Evolutionary conservation across 2,888 invertebrate species (phyloP).

Genomic region (Cryptocephalus primarius): DNA sequence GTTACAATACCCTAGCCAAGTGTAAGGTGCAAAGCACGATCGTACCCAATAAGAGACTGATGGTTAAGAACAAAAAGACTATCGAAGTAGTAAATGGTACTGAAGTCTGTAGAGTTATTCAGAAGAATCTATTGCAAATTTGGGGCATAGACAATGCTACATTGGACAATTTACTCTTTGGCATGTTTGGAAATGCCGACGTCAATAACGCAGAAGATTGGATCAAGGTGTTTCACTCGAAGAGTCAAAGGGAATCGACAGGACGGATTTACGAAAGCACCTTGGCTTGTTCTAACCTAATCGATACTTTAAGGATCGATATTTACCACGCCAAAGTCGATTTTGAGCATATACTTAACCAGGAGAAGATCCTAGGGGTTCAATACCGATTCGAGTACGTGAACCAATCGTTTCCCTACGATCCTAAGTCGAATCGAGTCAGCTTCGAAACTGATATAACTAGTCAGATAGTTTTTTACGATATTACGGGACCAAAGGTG

Average conservation of each 20-base stretch:
- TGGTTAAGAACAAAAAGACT: neutral
- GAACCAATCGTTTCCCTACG: slow-evolving; percentile 13
- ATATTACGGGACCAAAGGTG: slow-evolving; percentile 39
- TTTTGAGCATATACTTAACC: slow-evolving; percentile 24
- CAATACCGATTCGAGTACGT: slow-evolving; percentile 19
- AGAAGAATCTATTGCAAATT: slow-evolving; percentile 25
- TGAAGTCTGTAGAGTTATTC: slow-evolving; percentile 26
- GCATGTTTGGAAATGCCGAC: slow-evolving; percentile 42
- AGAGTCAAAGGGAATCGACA: slow-evolving; percentile 26
- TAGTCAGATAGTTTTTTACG: slow-evolving; percentile 31
- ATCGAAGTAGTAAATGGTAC: slow-evolving; percentile 15
- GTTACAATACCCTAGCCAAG: slow-evolving; percentile 38
- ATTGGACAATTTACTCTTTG: slow-evolving; percentile 27
- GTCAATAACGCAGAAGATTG: slow-evolving; percentile 36
- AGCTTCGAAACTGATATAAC: slow-evolving; percentile 17
- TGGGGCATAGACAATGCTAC: slow-evolving; percentile 18
- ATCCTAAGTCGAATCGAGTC: slow-evolving; percentile 6
- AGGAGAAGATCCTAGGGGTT: slow-evolving; percentile 31
- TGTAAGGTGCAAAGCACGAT: slow-evolving; percentile 30
- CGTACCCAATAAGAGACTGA: slow-evolving; percentile 9
- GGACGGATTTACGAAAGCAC: slow-evolving; percentile 25
- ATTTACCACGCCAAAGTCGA: slow-evolving; percentile 39
- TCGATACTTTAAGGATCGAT: slow-evolving; percentile 30
- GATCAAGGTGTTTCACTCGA: slow-evolving; percentile 36
- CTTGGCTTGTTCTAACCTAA: slow-evolving; percentile 32